Evolutionary conservation across 23 tunicate species (phyloP).

Genomic region (Oikopleura albicans): DNA sequence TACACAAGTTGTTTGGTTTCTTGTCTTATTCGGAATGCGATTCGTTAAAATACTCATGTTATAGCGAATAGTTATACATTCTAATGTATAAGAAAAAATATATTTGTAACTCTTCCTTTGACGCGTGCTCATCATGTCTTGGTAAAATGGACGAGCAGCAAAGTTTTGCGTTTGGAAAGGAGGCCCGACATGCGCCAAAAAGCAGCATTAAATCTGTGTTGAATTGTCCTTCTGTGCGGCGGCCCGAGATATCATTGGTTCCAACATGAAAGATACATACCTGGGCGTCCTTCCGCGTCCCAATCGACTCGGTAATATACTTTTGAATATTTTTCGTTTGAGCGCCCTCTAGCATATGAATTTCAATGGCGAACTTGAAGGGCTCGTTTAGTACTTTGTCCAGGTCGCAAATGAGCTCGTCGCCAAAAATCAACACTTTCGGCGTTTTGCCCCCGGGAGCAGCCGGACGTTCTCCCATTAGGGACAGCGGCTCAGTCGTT

Average conservation of each 20-base stretch:
- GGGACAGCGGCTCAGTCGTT: neutral
- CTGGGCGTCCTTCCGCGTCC: constrained; percentile 6
- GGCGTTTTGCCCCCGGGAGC: neutral
- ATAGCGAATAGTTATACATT: too few relatives aligned
- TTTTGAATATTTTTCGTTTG: constrained; percentile 1
- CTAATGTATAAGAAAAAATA: too few relatives aligned
- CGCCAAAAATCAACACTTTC: neutral
- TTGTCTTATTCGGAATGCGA: too few relatives aligned
- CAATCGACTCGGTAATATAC: neutral
- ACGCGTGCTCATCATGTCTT: neutral
- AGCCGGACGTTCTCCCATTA: neutral
- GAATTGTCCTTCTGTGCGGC: neutral
- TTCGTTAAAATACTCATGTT: too few relatives aligned
- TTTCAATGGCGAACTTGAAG: neutral
- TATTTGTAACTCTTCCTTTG: too few relatives aligned
- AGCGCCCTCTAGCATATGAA: constrained; percentile 14
- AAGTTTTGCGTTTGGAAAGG: constrained; percentile 3
- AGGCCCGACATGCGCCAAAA: neutral
- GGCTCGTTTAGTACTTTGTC: neutral
- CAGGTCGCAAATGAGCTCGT: neutral
- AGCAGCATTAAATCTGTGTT: constrained; percentile 13
- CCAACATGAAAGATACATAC: constrained; percentile 8
- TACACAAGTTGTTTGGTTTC: too few relatives aligned
- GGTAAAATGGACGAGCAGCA: neutral
- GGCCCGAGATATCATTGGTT: neutral